phyloP scores from a whole-genome alignment of 2,888 invertebrate genomes.

The Drosophila niveifrons region DNA sequence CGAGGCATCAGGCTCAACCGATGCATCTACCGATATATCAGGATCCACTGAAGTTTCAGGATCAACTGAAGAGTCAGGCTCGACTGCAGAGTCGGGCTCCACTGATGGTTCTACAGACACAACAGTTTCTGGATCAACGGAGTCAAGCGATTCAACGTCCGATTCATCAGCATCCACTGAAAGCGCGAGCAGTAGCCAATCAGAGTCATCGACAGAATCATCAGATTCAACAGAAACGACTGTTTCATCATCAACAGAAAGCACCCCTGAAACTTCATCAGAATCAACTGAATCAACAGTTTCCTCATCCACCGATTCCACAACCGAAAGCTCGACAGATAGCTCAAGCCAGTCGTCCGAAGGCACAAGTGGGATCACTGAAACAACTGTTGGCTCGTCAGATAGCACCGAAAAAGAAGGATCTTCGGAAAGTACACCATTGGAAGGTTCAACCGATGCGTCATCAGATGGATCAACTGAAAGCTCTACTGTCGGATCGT shows the following conservation, averaged over 20 bases:
- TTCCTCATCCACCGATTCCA: conserved; percentile 35
- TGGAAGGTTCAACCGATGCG: conserved; percentile 20
- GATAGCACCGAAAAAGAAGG: conserved; percentile 16
- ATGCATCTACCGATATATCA: conserved; percentile 37
- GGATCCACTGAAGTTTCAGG: conserved; percentile 28
- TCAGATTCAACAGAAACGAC: conserved; percentile 47
- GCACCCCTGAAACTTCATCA: conserved; percentile 51
- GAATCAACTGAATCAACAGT: conserved; percentile 55
- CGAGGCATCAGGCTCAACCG: conserved; percentile 4
- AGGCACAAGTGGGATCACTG: conserved; percentile 22
- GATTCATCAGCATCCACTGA: conserved; percentile 46
- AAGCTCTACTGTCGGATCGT: conserved; percentile 2
- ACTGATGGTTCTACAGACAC: conserved; percentile 28
- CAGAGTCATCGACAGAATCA: conserved; percentile 29
- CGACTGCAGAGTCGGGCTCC: conserved; percentile 24
- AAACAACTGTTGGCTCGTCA: conserved; percentile 29
- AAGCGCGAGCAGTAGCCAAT: conserved; percentile 17
- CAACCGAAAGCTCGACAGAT: conserved; percentile 35
- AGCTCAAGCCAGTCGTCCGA: conserved; percentile 29
- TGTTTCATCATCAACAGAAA: conserved; percentile 47
- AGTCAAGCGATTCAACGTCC: conserved; percentile 42
- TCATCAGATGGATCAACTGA: conserved; percentile 20
- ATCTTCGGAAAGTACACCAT: conserved; percentile 25
- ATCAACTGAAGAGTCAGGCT: conserved; percentile 25
- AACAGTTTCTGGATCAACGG: conserved; percentile 35